These are phyloP conservation scores for Pedetes capensis DNA, from an alignment of 2,113 vertebrate genomes.

Conservation along the genomic window DNA sequence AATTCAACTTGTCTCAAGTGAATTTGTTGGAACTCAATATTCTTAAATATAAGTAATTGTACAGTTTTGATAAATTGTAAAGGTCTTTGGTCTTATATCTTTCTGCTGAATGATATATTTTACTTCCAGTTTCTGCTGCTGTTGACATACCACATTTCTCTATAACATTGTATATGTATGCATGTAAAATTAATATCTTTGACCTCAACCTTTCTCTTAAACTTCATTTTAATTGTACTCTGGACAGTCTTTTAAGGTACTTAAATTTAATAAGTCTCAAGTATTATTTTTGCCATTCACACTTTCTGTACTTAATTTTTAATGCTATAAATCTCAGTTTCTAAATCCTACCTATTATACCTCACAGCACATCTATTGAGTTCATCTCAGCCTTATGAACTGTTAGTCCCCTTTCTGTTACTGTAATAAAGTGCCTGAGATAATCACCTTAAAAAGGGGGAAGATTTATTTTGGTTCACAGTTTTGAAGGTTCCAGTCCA, in stretches of 20 bases:
- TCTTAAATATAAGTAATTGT: neutral
- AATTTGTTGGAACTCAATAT: conserved; percentile 6
- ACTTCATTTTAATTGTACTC: neutral
- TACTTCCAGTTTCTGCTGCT: neutral
- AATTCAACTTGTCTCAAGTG: conserved; percentile 43
- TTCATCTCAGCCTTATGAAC: neutral
- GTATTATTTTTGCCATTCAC: neutral
- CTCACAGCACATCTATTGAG: neutral
- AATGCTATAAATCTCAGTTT: neutral
- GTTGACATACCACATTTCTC: neutral
- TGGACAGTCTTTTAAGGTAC: neutral
- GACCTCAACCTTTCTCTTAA: neutral
- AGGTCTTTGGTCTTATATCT: neutral
- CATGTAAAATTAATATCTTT: neutral
- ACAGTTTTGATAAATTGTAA: neutral
- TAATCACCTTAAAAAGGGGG: neutral
- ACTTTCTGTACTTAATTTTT: neutral
- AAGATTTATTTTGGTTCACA: neutral
- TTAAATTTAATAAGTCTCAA: neutral
- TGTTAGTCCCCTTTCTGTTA: neutral
- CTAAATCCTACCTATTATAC: neutral
- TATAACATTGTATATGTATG: neutral
- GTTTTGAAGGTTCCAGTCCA: neutral
- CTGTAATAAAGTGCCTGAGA: neutral
- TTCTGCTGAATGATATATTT: neutral